Evolutionary conservation across 2,888 invertebrate species (phyloP).

Genomic region (Leptothorax acervorum): DNA sequence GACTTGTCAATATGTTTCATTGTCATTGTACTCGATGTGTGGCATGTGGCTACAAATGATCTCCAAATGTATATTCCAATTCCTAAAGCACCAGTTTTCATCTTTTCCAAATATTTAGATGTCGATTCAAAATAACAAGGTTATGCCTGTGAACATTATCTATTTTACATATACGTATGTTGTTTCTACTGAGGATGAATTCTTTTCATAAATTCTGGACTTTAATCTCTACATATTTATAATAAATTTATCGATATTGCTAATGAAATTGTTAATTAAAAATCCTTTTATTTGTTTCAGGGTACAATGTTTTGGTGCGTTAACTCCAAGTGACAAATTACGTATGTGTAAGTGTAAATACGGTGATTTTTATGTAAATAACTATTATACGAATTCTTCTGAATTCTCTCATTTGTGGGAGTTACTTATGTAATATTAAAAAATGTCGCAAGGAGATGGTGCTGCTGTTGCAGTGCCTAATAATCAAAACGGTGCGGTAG

Average conservation of each 20-base stretch:
- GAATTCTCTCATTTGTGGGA: slow-evolving; percentile 28
- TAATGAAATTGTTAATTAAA: background rate
- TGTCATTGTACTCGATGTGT: background rate
- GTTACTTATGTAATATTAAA: slow-evolving; percentile 61
- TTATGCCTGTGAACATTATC: slow-evolving; percentile 44
- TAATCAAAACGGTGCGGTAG: slow-evolving; percentile 78
- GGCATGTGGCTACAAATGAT: background rate
- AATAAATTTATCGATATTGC: background rate
- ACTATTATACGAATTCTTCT: slow-evolving; percentile 24
- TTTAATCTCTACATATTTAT: background rate
- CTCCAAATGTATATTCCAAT: background rate
- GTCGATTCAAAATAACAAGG: slow-evolving; percentile 40
- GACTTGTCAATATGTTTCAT: background rate
- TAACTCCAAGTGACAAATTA: slow-evolving; percentile 52
- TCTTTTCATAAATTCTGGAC: background rate
- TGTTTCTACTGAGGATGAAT: background rate
- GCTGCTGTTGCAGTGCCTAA: slow-evolving; percentile 74
- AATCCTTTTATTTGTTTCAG: slow-evolving; percentile 60
- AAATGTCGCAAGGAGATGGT: slow-evolving; percentile 80
- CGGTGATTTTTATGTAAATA: slow-evolving; percentile 23
- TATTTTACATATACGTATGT: background rate
- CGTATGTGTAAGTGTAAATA: slow-evolving; percentile 42
- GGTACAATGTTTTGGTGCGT: slow-evolving; percentile 18
- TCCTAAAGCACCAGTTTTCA: background rate
- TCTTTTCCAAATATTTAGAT: background rate